Base-by-base conservation (phyloP, 1,140 invertebrate species). In the Propsilocerus akamusi region DNA sequence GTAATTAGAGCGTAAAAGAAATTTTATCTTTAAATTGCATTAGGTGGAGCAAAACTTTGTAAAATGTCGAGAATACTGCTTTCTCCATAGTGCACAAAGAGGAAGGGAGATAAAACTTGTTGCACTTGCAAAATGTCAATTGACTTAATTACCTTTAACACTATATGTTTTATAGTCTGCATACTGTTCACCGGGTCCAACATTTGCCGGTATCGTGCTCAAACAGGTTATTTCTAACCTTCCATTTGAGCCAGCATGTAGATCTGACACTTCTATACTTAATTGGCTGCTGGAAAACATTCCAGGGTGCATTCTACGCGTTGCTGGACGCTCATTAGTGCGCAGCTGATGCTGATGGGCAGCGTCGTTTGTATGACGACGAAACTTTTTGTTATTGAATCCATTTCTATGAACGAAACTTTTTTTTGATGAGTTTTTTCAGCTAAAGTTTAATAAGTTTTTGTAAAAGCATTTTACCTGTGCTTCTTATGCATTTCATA, bases 181-280 rank as follows among this genome's bases (percentile, higher is more conserved):
- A 56, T 76, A 83, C 26, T 76, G 68, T 55, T 76, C 76, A 10
- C 71, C 70, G 47, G 72, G 61, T 20, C 67, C 74, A 2, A 75
- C 68, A 48, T 77, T 79, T 53, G 73, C 73, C 1, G 81, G 81
- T 59, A 84, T 84, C 30, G 81, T 83, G 49, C 79, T 73, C 41
- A 79, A 66, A 55, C 81, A 84, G 49, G 75, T 81, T 50, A 84
- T 73, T 52, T 77, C 72, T 46, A 83, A 68, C 46, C 70, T 68
- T 32, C 79, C 77, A 58, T 80, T 78, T n/a, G 72, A 70, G 48
- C 68, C 71, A 24, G 74, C 66, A 57, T 79, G 75, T 50, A 80
- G 65, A 26, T 71, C 74, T 0, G 74, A 73, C 51, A 83, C 70
- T 49, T 81, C 73, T 54, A 81, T 74, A 53, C 72, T 71, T 26